phyloP scores from a whole-genome alignment of 1,140 invertebrate species.

The Cyclargus thomasi region DNA sequence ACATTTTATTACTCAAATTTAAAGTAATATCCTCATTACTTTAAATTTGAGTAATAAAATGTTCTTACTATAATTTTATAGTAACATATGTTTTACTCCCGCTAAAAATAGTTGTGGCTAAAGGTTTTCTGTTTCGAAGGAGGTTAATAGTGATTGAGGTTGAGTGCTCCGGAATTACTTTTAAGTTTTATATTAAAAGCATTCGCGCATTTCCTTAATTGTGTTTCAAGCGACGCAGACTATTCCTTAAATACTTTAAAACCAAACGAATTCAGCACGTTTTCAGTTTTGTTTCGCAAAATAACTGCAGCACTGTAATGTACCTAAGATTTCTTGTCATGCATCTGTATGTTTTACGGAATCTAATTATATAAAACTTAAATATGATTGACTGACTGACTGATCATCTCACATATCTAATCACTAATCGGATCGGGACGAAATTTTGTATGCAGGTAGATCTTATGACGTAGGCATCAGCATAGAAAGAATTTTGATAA shows the following conservation, averaged over 20 bases:
- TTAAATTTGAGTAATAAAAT: too few relatives aligned
- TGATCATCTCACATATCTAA: too few relatives aligned
- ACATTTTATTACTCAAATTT: too few relatives aligned
- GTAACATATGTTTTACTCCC: background rate
- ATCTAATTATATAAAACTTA: too few relatives aligned
- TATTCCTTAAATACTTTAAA: background rate
- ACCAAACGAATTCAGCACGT: background rate
- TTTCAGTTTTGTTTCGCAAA: background rate
- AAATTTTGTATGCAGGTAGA: too few relatives aligned
- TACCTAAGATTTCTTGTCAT: background rate
- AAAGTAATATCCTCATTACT: too few relatives aligned
- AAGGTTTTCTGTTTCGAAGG: background rate
- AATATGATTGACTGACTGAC: too few relatives aligned
- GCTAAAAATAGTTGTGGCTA: background rate
- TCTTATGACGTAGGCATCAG: too few relatives aligned
- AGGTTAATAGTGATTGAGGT: background rate
- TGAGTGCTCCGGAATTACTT: constrained; percentile 9
- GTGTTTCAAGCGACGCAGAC: constrained; percentile 2
- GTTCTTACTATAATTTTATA: too few relatives aligned
- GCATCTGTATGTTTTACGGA: background rate
- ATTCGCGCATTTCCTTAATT: constrained; percentile 14
- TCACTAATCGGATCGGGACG: too few relatives aligned
- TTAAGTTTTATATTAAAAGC: constrained; percentile 11
- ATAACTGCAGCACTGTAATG: background rate
- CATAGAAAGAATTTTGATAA: too few relatives aligned